Percentiles rank a stretch among this genome's conserved stretches.
These are phyloP conservation scores for Battus philenor DNA, from an alignment of 1,140 invertebrate species.

Conservation along the genomic window DNA sequence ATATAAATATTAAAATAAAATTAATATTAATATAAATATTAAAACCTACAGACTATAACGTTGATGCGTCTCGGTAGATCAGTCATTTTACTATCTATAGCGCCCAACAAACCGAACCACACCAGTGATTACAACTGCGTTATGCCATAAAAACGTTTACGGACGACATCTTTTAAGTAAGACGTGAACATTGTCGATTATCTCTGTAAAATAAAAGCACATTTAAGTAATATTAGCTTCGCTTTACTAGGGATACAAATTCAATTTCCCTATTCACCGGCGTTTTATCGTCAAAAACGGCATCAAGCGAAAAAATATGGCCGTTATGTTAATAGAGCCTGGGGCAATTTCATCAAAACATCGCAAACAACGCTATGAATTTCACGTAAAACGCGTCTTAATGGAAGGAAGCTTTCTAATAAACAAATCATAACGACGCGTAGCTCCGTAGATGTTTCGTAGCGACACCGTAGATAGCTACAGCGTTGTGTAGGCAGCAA, in stretches of 20 bases:
- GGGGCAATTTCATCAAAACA: constrained; percentile 2
- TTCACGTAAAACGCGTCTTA: constrained; percentile 1
- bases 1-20: no score
- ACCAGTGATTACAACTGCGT: no score
- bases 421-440: constrained; percentile 14
- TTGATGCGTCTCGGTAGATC: no score
- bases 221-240: neutral
- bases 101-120: no score
- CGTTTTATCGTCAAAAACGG: neutral
- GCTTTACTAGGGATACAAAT: neutral
- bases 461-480: constrained; percentile 11
- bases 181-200: no score
- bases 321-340: constrained; percentile 10
- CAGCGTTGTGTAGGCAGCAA: neutral
- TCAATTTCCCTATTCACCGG: constrained; percentile 7
- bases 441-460: constrained; percentile 21
- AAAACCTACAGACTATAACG: no score
- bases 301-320: no score
- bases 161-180: no score
- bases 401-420: neutral
- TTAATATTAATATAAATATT: no score
- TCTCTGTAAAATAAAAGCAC: constrained; percentile 1
- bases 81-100: no score
- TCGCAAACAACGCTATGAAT: constrained; percentile 1
- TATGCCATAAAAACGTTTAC: no score